Conservation (phyloP, 2,888 invertebrate species). For the Aradus depressus region DNA sequence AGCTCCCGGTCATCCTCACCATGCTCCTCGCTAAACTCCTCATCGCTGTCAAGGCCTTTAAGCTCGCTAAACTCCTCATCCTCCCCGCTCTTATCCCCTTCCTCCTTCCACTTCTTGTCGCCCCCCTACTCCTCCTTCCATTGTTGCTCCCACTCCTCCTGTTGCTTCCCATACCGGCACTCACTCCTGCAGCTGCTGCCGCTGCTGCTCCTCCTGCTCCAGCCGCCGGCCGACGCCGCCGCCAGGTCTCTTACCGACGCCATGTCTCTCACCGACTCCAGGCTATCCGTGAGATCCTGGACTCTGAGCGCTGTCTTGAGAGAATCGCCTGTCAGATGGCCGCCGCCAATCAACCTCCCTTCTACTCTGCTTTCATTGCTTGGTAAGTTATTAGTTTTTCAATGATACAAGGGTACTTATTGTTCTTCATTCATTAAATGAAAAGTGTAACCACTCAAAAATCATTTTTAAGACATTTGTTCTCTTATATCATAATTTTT, state of each 20-base stretch:
- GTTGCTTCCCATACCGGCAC: conserved; percentile 24
- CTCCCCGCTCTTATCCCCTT: conserved; percentile 24
- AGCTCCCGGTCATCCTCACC: conserved; percentile 27
- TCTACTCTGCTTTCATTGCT: conserved; percentile 21
- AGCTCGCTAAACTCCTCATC: conserved; percentile 29
- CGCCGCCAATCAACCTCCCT: conserved; percentile 17
- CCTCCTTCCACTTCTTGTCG: conserved; percentile 21
- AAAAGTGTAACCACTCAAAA: too few species aligned
- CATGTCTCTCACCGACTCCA: conserved; percentile 16
- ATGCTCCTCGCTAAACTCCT: conserved; percentile 24
- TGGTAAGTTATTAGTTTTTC: conserved; percentile 24
- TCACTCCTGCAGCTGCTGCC: conserved; percentile 14
- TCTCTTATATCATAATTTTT: too few species aligned
- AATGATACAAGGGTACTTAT: too few species aligned
- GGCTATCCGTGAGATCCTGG: conserved; percentile 19
- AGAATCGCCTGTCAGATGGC: conserved; percentile 27
- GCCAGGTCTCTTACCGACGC: conserved; percentile 1
- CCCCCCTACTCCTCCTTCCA: conserved; percentile 24
- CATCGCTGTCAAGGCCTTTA: conserved; percentile 28
- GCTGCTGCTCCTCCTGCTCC: conserved; percentile 8
- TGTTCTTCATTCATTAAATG: too few species aligned
- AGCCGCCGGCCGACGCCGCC: conserved; percentile 5
- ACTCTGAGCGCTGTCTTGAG: conserved; percentile 26
- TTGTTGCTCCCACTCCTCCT: conserved; percentile 26
- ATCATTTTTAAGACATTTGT: too few species aligned